Conservation (phyloP, 2,113 vertebrate genomes). For the Agelaius phoeniceus region DNA sequence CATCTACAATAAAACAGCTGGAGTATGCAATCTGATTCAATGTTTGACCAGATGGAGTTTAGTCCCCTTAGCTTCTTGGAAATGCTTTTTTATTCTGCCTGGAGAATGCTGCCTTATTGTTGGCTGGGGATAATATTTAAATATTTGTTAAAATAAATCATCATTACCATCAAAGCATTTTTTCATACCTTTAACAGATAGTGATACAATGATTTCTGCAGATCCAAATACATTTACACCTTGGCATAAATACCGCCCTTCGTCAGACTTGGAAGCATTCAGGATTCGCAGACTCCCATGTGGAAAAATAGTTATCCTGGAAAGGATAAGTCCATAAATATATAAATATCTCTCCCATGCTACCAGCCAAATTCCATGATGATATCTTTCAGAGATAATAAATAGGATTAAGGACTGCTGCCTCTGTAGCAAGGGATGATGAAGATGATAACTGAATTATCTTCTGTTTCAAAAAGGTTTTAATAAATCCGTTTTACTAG, state of each 20-base stretch:
- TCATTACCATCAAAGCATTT: background rate
- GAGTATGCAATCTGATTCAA: background rate
- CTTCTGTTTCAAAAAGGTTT: slow-evolving; percentile 13
- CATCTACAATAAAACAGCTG: background rate
- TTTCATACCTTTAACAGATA: slow-evolving; percentile 92
- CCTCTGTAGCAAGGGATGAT: background rate
- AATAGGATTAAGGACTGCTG: slow-evolving; percentile 8
- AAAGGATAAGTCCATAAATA: slow-evolving; percentile 67
- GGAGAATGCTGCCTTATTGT: background rate
- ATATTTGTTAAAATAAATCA: background rate
- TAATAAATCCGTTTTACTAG: slow-evolving; percentile 22
- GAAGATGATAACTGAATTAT: background rate
- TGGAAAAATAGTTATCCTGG: slow-evolving; percentile 89
- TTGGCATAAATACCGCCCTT: slow-evolving; percentile 88
- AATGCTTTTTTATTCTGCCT: background rate
- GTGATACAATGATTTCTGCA: slow-evolving; percentile 85
- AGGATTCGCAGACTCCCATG: slow-evolving; percentile 89
- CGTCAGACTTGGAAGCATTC: slow-evolving; percentile 90
- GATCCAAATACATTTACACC: slow-evolving; percentile 92
- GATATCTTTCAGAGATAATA: background rate
- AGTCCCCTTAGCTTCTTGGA: fast-evolving
- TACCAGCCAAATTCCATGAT: background rate
- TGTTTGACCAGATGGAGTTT: background rate
- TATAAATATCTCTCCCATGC: background rate
- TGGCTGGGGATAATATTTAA: background rate